A percentile compares a stretch with the other conserved stretches of the same genome.
Conservation (phyloP, 2,888 invertebrate species). For the Campoplex nolae region DNA sequence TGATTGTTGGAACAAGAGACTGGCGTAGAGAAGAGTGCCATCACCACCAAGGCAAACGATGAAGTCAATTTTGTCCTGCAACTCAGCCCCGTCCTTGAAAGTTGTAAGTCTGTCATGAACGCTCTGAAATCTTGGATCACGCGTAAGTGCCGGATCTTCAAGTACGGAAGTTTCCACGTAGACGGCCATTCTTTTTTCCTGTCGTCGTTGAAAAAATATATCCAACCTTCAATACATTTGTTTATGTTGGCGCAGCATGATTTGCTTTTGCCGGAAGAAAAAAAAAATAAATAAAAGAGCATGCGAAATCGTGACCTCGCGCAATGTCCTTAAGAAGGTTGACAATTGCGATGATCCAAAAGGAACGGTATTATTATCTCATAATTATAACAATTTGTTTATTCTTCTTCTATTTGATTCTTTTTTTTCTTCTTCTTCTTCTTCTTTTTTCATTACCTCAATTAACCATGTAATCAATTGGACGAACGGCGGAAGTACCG, state of each 20-base stretch:
- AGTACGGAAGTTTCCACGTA: constrained; percentile 96
- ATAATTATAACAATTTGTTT: constrained; percentile 7
- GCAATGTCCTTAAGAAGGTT: background rate
- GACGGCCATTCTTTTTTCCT: constrained; percentile 98
- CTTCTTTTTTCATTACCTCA: constrained; percentile 86
- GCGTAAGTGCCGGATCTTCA: constrained; percentile 92
- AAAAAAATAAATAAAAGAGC: background rate
- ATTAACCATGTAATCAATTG: constrained; percentile 97
- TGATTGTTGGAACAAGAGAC: constrained; percentile 97
- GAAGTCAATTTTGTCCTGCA: constrained; percentile 97
- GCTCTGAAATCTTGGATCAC: constrained; percentile 90
- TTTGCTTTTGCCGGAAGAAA: background rate
- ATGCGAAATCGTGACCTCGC: background rate
- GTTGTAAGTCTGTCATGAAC: constrained; percentile 95
- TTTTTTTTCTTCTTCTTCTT: background rate
- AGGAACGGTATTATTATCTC: background rate
- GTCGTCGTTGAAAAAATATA: constrained; percentile 78
- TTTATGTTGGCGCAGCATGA: background rate
- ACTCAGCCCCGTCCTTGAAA: constrained; percentile 93
- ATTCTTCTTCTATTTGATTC: background rate
- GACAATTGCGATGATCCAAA: constrained; percentile 5
- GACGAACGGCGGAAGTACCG: constrained; percentile 95
- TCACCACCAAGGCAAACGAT: constrained; percentile 98
- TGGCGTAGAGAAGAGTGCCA: constrained; percentile 98
- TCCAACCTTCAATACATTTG: background rate